A percentile compares a stretch with the other conserved stretches of the same genome.
These are phyloP conservation scores for Balanococcus diminutus DNA, from an alignment of 2,888 invertebrate species.

Conservation along the genomic window DNA sequence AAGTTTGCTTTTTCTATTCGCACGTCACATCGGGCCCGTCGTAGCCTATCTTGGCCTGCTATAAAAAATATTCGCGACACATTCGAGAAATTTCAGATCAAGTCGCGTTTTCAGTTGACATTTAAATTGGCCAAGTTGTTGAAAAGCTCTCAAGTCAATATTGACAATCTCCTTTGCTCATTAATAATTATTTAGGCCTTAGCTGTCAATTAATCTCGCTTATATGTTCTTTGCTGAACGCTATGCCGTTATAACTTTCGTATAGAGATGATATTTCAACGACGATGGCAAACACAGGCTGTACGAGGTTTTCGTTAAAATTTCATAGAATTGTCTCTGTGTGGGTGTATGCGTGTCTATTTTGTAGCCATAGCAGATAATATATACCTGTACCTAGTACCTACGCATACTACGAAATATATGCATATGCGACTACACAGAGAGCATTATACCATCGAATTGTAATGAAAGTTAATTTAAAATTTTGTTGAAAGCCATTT, in stretches of 20 bases:
- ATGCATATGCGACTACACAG: neutral
- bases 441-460: neutral
- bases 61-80: neutral
- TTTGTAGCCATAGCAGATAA: no score
- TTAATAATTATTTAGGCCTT: conserved; percentile 40
- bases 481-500: conserved; percentile 34
- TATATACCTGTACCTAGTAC: no score
- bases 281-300: neutral
- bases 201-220: conserved; percentile 38
- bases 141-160: neutral
- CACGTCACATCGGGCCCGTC: no score
- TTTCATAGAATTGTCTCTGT: neutral
- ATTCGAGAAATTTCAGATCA: neutral
- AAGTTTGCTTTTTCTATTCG: no score
- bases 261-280: neutral
- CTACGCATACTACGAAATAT: neutral
- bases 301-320: neutral
- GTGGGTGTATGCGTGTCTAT: no score
- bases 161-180: conserved; percentile 23
- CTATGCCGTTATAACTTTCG: neutral
- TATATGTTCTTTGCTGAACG: neutral
- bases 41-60: no score
- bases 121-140: neutral
- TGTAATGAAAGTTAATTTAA: conserved; percentile 39
- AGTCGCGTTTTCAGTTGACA: neutral